These are phyloP conservation scores for Coelinius sp. DNA, from an alignment of 2,888 invertebrate genomes.

Conservation along the genomic window DNA sequence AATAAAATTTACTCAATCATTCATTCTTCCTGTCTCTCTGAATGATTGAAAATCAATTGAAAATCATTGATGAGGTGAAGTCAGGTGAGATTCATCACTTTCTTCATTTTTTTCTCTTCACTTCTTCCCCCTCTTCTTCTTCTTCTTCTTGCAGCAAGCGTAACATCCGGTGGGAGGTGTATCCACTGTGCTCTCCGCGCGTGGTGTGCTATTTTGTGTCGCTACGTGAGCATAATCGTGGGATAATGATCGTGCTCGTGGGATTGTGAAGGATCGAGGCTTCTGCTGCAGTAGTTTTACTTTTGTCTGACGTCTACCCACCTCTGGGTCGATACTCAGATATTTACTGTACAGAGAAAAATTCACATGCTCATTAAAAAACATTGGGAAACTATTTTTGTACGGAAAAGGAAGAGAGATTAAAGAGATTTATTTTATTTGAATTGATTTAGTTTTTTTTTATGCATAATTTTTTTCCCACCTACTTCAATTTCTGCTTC, in stretches of 20 bases:
- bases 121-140: conserved; percentile 46
- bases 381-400: background rate
- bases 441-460: background rate
- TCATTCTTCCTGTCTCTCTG: background rate
- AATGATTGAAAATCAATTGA: background rate
- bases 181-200: conserved; percentile 45
- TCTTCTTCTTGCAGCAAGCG: conserved; percentile 60
- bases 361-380: background rate
- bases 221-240: conserved; percentile 39
- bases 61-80: conserved; percentile 23
- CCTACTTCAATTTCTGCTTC: conserved; percentile 43
- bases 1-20: background rate
- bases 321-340: conserved; percentile 43
- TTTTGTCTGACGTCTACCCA: conserved; percentile 33
- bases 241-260: conserved; percentile 45
- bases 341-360: conserved; percentile 39
- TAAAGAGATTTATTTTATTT: no score
- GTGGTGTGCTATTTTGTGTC: conserved; percentile 41
- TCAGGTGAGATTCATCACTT: conserved; percentile 8
- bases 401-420: background rate
- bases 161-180: conserved; percentile 56
- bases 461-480: conserved; percentile 1
- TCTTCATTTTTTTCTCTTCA: conserved; percentile 35
- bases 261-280: conserved; percentile 18
- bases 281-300: conserved; percentile 38